Evolutionary conservation across 2,113 vertebrate genomes (phyloP).

Genomic region (Salminus brasiliensis): DNA sequence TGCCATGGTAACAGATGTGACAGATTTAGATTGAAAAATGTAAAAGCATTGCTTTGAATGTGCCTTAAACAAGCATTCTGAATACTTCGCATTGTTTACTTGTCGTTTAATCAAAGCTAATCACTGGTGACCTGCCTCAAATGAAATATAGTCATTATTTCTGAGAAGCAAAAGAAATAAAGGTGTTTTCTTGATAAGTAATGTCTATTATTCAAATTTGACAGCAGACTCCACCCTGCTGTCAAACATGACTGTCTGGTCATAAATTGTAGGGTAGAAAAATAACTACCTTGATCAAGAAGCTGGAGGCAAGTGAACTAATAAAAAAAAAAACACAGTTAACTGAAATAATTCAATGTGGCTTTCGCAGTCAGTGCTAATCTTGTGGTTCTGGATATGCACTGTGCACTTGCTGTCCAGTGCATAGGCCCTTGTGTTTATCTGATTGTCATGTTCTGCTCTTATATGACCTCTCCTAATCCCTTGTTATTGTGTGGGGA

Average conservation of each 20-base stretch:
- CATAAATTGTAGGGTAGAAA: not conserved
- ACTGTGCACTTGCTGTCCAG: too few relatives aligned
- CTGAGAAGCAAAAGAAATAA: not conserved
- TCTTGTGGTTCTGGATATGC: too few relatives aligned
- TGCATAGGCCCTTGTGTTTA: not conserved
- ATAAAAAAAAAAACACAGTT: not conserved
- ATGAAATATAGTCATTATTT: not conserved
- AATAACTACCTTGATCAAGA: not conserved
- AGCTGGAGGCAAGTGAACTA: not conserved
- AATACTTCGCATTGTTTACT: not conserved
- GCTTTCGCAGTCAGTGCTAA: too few relatives aligned
- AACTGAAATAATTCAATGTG: too few relatives aligned
- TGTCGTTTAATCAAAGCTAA: not conserved
- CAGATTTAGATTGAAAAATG: too few relatives aligned
- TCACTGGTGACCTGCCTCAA: not conserved
- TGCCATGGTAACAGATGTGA: too few relatives aligned
- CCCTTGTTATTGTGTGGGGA: not conserved
- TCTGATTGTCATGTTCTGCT: not conserved
- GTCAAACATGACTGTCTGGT: slow-evolving; percentile 7
- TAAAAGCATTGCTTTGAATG: too few relatives aligned
- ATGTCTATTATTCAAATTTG: not conserved
- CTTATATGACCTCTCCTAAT: not conserved
- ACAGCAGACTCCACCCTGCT: not conserved
- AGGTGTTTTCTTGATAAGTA: not conserved
- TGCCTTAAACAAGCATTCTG: too few relatives aligned